Evolutionary conservation across 2,113 vertebrate genomes (phyloP).

Genomic region (Pantherophis guttatus): DNA sequence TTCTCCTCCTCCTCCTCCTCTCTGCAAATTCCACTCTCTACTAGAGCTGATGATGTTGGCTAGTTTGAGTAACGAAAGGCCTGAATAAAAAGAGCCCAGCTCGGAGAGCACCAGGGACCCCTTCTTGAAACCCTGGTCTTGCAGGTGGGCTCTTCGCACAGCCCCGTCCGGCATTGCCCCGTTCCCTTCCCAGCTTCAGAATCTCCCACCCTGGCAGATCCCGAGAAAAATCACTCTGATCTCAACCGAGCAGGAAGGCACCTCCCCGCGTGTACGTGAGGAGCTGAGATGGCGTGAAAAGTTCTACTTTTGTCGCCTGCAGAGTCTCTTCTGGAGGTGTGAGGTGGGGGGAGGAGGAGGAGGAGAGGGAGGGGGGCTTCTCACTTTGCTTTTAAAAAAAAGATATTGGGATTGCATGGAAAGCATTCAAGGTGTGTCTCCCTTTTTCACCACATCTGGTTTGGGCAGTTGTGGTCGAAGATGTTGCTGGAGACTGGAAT

Average conservation of each 20-base stretch:
- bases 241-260: neutral
- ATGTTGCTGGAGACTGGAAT: neutral
- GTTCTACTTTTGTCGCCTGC: neutral
- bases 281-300: constrained; percentile 4
- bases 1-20: too few relatives aligned
- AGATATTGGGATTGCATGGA: neutral
- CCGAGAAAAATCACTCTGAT: neutral
- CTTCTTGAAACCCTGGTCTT: neutral
- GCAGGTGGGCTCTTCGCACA: neutral
- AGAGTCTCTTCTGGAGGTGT: neutral
- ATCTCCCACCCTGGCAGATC: neutral
- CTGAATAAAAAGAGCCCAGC: too few relatives aligned
- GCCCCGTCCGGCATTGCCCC: fast-evolving
- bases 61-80: too few relatives aligned
- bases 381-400: neutral
- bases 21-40: too few relatives aligned
- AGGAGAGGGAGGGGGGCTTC: neutral
- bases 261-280: neutral
- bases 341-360: neutral
- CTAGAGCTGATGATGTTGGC: too few relatives aligned
- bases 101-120: too few relatives aligned
- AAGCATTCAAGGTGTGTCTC: neutral
- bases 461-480: neutral
- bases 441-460: neutral
- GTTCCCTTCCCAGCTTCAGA: neutral